These are phyloP conservation scores for Lonchura striata DNA, from an alignment of 2,113 vertebrate species.

Conservation along the genomic window DNA sequence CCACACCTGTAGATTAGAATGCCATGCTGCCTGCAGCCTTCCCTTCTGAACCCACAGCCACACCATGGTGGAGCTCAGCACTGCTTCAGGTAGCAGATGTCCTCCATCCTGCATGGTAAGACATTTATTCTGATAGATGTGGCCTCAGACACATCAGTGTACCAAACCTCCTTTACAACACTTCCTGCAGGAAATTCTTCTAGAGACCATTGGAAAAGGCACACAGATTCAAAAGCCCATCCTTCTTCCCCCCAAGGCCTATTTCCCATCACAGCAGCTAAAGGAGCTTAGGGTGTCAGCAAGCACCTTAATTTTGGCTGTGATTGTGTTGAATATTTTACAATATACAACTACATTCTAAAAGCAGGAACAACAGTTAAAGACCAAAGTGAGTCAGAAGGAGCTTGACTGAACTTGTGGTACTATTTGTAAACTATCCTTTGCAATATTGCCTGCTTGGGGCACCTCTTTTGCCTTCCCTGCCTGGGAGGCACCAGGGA, in stretches of 20 bases:
- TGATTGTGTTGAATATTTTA: neutral
- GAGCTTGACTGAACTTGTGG: neutral
- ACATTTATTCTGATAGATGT: neutral
- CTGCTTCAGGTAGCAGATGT: neutral
- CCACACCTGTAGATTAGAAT: neutral
- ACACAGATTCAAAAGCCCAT: neutral
- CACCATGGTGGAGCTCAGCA: neutral
- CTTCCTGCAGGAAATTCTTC: neutral
- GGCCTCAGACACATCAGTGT: neutral
- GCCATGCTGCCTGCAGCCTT: neutral
- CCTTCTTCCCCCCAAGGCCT: neutral
- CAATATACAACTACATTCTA: neutral
- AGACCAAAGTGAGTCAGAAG: neutral
- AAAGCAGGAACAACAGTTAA: neutral
- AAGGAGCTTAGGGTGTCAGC: neutral
- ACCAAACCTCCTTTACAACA: neutral
- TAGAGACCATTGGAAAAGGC: neutral
- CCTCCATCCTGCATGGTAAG: neutral
- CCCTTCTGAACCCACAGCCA: neutral
- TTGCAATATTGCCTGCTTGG: neutral
- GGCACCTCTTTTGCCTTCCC: neutral
- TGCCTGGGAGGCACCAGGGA: neutral
- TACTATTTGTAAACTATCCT: neutral
- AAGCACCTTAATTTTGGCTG: neutral
- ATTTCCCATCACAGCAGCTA: neutral